Conservation (phyloP, 2,797 vertebrate genomes). For the Microchirus variegatus region DNA sequence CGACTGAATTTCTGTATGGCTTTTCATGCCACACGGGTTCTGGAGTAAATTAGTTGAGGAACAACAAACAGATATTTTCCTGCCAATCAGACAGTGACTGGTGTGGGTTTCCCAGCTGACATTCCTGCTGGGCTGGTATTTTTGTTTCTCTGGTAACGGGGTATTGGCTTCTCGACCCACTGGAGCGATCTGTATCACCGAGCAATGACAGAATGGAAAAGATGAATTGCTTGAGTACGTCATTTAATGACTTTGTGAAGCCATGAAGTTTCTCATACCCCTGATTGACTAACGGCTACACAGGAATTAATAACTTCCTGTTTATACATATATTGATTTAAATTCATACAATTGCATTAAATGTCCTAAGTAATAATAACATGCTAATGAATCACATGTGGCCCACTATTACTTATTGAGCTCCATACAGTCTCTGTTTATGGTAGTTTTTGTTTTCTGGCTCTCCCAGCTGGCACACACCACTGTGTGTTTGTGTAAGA, state of each 20-base stretch:
- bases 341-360: no score
- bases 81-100: constrained; percentile 21
- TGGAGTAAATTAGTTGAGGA: constrained; percentile 3
- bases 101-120: constrained; percentile 44
- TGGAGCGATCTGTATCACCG: constrained; percentile 31
- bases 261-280: no score
- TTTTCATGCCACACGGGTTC: neutral
- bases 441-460: constrained; percentile 22
- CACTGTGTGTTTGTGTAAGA: neutral
- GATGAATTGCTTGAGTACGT: constrained; percentile 19
- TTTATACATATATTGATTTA: no score
- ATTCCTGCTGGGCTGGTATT: constrained; percentile 55
- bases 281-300: no score
- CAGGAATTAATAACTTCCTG: no score
- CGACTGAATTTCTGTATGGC: constrained; percentile 1
- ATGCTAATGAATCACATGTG: neutral
- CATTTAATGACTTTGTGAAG: constrained; percentile 1
- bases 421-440: neutral
- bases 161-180: constrained; percentile 40
- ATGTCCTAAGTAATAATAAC: no score
- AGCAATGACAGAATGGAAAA: constrained; percentile 32
- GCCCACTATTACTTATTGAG: neutral
- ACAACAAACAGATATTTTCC: constrained; percentile 21
- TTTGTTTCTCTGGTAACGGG: constrained; percentile 42
- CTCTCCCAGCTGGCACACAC: constrained; percentile 40